Evolutionary conservation across 2,888 invertebrate species (phyloP), one percentile per base, ranked within the genome.

Genomic region (Geophilus truncorum): DNA sequence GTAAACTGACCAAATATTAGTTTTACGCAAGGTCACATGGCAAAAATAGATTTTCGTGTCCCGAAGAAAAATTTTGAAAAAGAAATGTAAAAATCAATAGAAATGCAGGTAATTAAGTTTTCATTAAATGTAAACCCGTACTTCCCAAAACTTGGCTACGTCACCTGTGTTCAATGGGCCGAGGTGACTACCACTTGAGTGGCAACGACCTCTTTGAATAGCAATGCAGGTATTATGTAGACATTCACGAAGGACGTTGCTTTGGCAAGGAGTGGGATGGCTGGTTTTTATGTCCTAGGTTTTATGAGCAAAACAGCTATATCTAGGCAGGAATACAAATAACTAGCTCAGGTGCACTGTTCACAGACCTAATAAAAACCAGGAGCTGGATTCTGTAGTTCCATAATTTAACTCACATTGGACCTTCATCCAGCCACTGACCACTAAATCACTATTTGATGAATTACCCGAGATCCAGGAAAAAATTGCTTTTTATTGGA

Each of bases 401-500:
- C 62, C 62, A 62, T 62, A 62, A 62, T 25, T 62, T 62, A 23
- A 62, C 62, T 10, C 10, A 62, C 62, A 62, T 23, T 62, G 62
- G 23, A 12, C 45, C 45, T 7, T 21, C 62, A 21, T 62, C n/a
- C n/a, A 15, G 23, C 25, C 28, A 62, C 62, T 62, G 62, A 62
- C 62, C 62, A 62, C 62, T 62, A 62, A 62, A 62, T 62, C 62
- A 25, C 28, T 21, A 12, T 57, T 21, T 62, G 25, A 62, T 15
- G 62, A 62, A 62, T 62, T 62, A 62, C 28, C 25, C 62, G 25
- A 25, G 28, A 9, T 28, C 62, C 23, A 62, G 15, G 15, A 62
- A 62, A 62, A 62, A 62, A 62, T 62, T 62, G 62, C 12, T 62
- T 62, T 62, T 62, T 62, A 62, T 62, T 62, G 62, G 62, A 62